Evolutionary conservation across 2,797 vertebrate species (phyloP).

Genomic region (Craterocephalus amniculus): DNA sequence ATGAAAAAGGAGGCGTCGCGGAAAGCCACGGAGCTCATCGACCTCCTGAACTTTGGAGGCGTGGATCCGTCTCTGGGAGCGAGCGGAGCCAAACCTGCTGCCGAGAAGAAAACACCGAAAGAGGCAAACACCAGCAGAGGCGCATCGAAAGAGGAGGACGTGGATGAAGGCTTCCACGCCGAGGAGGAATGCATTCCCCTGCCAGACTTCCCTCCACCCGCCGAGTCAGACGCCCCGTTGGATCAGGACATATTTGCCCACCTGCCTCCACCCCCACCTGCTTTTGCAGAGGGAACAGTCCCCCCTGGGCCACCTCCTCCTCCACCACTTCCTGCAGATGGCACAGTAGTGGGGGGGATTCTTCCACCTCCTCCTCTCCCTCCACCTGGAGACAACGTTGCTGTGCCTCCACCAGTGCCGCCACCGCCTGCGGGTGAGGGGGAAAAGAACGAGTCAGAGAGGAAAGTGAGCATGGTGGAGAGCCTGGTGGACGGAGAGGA

Average conservation of each 20-base stretch:
- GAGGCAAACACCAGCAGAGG: conserved; percentile 24
- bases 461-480: conserved; percentile 78
- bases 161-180: conserved; percentile 90
- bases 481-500: conserved; percentile 85
- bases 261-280: conserved; percentile 84
- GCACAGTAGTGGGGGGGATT: conserved; percentile 11
- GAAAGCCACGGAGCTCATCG: conserved; percentile 89
- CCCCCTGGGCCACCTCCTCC: conserved; percentile 63
- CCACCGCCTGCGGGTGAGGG: conserved; percentile 44
- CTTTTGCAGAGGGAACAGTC: conserved; percentile 81
- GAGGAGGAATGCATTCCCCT: conserved; percentile 87
- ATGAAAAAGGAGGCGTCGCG: conserved; percentile 91
- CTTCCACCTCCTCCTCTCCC: conserved; percentile 60
- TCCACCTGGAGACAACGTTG: conserved; percentile 46
- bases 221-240: conserved; percentile 71
- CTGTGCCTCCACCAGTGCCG: conserved; percentile 48
- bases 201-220: conserved; percentile 82
- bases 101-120: conserved; percentile 54
- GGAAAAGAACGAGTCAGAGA: conserved; percentile 64
- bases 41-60: conserved; percentile 87
- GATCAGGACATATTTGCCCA: conserved; percentile 83
- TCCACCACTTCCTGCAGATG: conserved; percentile 50
- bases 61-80: conserved; percentile 77
- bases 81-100: conserved; percentile 23
- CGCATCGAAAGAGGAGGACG: conserved; percentile 82